These are phyloP conservation scores for Eilema caniola DNA, from an alignment of 2,888 invertebrate genomes.

Conservation along the genomic window DNA sequence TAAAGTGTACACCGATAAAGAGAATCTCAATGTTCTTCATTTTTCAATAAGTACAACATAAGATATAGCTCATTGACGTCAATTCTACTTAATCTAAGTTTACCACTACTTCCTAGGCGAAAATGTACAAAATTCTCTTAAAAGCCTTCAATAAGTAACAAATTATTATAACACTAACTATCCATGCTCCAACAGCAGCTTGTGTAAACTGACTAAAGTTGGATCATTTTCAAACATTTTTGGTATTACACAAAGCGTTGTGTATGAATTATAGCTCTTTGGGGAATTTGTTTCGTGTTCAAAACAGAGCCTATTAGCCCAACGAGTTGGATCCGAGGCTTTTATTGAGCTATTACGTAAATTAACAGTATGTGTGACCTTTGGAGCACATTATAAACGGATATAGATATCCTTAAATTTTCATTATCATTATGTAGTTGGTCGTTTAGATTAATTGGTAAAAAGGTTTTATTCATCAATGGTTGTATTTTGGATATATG, in stretches of 20 bases:
- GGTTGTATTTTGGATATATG: background rate
- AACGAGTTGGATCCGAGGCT: constrained; percentile 42
- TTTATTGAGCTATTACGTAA: constrained; percentile 62
- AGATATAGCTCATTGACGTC: no score
- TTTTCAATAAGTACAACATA: no score
- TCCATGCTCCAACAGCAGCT: constrained; percentile 6
- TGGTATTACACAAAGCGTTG: constrained; percentile 56
- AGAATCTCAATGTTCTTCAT: no score
- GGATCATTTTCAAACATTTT: constrained; percentile 52
- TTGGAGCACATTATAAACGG: constrained; percentile 46
- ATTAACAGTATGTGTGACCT: constrained; percentile 59
- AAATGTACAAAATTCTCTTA: background rate
- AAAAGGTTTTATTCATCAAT: constrained; percentile 37
- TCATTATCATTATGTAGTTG: constrained; percentile 37
- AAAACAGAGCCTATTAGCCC: constrained; percentile 57
- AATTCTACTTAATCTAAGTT: no score
- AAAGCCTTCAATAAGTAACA: background rate
- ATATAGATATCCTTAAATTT: constrained; percentile 46
- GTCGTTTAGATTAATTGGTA: constrained; percentile 37
- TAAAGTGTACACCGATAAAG: no score
- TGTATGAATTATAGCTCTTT: constrained; percentile 56
- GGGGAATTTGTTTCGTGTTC: constrained; percentile 59
- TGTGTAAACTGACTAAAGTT: constrained; percentile 47
- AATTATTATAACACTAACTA: constrained; percentile 31
- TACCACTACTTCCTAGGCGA: no score